Evolutionary conservation across 2,797 vertebrate species (phyloP), one percentile per base, ranked within the genome.

Genomic region (Lerista edwardsae): DNA sequence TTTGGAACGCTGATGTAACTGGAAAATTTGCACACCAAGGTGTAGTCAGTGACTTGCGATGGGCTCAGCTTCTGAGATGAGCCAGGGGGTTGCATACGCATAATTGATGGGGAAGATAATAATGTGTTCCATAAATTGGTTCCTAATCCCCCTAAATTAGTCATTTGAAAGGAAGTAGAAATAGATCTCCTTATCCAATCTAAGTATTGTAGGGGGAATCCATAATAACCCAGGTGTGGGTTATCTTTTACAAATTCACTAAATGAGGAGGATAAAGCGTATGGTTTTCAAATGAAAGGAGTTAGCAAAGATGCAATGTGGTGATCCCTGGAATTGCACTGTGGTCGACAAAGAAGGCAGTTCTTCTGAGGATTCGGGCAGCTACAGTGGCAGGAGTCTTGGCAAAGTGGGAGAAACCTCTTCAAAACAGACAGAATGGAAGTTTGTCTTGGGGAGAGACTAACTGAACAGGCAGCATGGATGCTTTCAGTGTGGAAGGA

Each of bases 21-120:
- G 61, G 59, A 85, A 85, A 76, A 71, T 71, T 29, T 55, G 47
- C 27, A 77, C 76, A 83, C 81, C 29, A 7, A 5, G 34, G 34
- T 78, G 14, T 8, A 41, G 55, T n/a, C 76, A 82, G 19, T 0
- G 73, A 2, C 2, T 75, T 6, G 67, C 25, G 15, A 6, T 15
- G 83, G 82, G 29, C 39, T 59, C 3, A 2, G 0, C 51, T 79
- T 69, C 34, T 75, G 29, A 1, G 4, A 69, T 39, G 7, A 1
- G 36, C 84, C 19, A 82, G 61, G n/a, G 0, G 0, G 39, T 0
- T 59, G 21, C 62, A 80, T 73, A 31, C n/a, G 47, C 51, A 55
- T 55, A 55, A 83, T 62, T 79, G 11, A 19, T 5, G 12, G 1
- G 29, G 68, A 90, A 81, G 67, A 57, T 36, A 79, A 47, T 29